Evolutionary conservation across 1,140 invertebrate species (phyloP), one percentile per base, ranked within the genome.

Genomic region (Drosophila obscura): DNA sequence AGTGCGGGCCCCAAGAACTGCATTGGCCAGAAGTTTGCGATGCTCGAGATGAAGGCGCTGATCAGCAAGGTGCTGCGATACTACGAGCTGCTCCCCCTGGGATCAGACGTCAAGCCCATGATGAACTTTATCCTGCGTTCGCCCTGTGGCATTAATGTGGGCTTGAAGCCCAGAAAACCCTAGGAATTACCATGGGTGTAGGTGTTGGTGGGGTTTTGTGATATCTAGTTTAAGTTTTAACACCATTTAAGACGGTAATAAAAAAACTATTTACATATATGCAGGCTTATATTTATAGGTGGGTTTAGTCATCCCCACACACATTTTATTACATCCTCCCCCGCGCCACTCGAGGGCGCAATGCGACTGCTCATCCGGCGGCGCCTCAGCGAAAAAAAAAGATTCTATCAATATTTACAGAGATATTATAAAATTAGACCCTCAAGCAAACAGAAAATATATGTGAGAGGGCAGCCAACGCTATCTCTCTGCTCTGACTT

Each of bases 11-110:
- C 92, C 1, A 91, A 94, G 55, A 94, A 95, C 73, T 95, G 94
- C 64, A 94, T 95, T 62, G 95, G 95, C 65, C 95, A 96, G 91
- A 95, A 94, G 84, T 97, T 96, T 92, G 96, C 96, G 1, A 92
- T 96, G 91, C 89, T 96, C 78, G 96, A 97, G 91, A 92, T 95
- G 81, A 97, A 97, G 88, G 92, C 93, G 0, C 90, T 95, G 0
- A 73, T 97, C 46, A 93, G 94, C 0, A 93, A 93, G 44, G 89
- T 97, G 1, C 80, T 97, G 1, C 93, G 94, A 6, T 92, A 94
- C 69, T 97, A 95, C 75, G 87, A 92, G 57, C 26, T 90, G 4
- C 41, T 83, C 0, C 87, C 87, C 2, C 16, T 48, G 2, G 84
- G 84, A 0, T 59, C 75, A 8, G 77, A 89, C 0, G 0, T 84